Base-by-base conservation (phyloP, 2,888 invertebrate species). In the Mythimna albipuncta region DNA sequence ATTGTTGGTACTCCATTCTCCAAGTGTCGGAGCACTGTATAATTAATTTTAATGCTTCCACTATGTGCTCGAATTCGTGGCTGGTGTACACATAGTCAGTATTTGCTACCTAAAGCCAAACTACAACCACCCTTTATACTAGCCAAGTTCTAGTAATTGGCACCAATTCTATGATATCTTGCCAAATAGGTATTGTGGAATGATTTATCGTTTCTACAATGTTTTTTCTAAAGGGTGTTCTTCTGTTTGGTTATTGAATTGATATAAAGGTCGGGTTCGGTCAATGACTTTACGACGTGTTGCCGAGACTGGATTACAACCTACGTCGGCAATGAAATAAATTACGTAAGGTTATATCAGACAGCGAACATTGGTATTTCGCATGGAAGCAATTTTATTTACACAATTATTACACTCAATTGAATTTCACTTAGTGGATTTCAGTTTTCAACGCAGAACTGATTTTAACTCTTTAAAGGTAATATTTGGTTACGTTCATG, bases 61-160 rank as follows among this genome's bases (percentile, higher is more conserved):
- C 47, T 73, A 62, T 82, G 52, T 78, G 64, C 72, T 68, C n/a
- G 26, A 68, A 77, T 64, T 82, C 64, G 81, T 41, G 54, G 41
- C 54, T 64, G 41, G 19, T 73, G 38, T 66, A 62, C 59, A 64
- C 38, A 44, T 19, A 79, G 32, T 13, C 54, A 65, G 81, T 63
- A 64, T 77, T 66, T 63, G 52, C 62, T 21, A 11, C 52, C 9
- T 61, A 44, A 66, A 63, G 67, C 50, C 57, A 50, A 50, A 44
- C 10, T 58, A 59, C 55, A 44, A 69, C 62, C 59, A 16, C 57
- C 59, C 47, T 61, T 78, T 11, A 65, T 68, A 47, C 21, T 50
- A 64, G 75, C 68, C 78, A 78, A 79, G 69, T 69, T 74, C 61
- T 32, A 62, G 66, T 80, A 78, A 85, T 75, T 84, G 86, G 84